Conservation (phyloP, 2,113 vertebrate species). For the Grallaria varia region DNA sequence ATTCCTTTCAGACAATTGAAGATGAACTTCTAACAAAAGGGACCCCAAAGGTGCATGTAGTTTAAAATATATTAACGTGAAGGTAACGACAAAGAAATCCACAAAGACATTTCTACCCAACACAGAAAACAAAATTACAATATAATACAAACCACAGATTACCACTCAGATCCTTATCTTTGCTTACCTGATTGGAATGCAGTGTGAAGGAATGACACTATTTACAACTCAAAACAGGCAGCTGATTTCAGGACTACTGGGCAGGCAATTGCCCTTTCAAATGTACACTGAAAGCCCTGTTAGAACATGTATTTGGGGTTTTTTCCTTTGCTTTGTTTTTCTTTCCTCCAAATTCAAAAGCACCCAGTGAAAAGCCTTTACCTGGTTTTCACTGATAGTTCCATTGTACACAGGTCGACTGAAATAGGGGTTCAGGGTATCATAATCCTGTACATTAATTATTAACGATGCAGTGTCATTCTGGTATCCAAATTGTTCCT, state of each 20-base stretch:
- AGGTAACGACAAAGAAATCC: not conserved
- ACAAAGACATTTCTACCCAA: not conserved
- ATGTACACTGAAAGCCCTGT: not conserved
- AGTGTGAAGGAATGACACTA: not conserved
- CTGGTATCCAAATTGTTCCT: slow-evolving; percentile 46
- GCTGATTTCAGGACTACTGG: not conserved
- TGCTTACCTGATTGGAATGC: not conserved
- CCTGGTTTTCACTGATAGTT: slow-evolving; percentile 72
- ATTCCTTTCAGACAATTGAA: not conserved
- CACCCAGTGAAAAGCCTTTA: slow-evolving; percentile 20
- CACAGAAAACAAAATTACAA: not conserved
- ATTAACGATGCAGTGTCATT: not conserved
- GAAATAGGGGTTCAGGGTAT: slow-evolving; percentile 81
- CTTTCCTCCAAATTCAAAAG: not conserved
- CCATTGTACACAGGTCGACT: slow-evolving; percentile 67
- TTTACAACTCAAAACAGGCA: not conserved
- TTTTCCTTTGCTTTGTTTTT: not conserved
- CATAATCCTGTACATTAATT: slow-evolving; percentile 73
- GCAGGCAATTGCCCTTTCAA: not conserved
- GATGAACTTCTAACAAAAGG: not conserved
- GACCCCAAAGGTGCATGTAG: not conserved
- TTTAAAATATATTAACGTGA: not conserved
- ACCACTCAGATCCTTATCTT: not conserved
- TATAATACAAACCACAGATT: not conserved
- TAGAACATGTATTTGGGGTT: accelerated